Base-by-base conservation (phyloP, 2,888 invertebrate species). In the Scaptomyza reducta region DNA sequence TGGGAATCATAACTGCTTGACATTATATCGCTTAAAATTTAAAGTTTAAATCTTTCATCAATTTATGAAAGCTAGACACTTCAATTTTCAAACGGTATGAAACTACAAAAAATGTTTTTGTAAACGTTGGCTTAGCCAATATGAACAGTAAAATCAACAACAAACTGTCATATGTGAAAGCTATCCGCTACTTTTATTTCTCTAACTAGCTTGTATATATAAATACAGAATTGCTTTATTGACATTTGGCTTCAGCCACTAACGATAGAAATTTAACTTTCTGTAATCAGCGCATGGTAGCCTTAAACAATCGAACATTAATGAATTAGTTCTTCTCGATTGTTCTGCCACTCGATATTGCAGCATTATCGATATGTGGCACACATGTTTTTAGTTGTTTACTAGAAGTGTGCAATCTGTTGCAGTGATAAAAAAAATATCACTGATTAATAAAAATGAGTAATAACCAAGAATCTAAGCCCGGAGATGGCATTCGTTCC, bases 401-500 rank as follows among this genome's bases (percentile, higher is more conserved):
- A 74, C 58, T 25, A 46, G 31, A 57, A 65, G 75, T 74, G 73
- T 74, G 76, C 76, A 75, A 74, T 61, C 51, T 14, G 51, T 40
- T 49, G 13, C 2, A 14, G 13, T 11, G 22, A 41, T 53, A 6
- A n/a, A 16, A 5, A 25, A 53, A 46, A 9, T 46, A 27, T 0
- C 18, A 22, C 9, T 50, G 29, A 16, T 53, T 9, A 9, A 29
- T 25, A 47, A 25, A 2, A 6, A 83, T 83, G 82, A 65, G 61
- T 18, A 79, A 81, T 0, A 63, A 74, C 6, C 31, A 41, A n/a
- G 11, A 55, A 4, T 53, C 60, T 13, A 70, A 76, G 51, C 88
- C 89, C 3, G 89, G 89, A 2, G 89, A 87, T n/a, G 84, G 79
- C 31, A 74, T 88, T 49, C 72, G 85, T 1, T 79, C 81, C 14